Conservation (phyloP, 2,113 vertebrate genomes). For the Epinephelus moara region DNA sequence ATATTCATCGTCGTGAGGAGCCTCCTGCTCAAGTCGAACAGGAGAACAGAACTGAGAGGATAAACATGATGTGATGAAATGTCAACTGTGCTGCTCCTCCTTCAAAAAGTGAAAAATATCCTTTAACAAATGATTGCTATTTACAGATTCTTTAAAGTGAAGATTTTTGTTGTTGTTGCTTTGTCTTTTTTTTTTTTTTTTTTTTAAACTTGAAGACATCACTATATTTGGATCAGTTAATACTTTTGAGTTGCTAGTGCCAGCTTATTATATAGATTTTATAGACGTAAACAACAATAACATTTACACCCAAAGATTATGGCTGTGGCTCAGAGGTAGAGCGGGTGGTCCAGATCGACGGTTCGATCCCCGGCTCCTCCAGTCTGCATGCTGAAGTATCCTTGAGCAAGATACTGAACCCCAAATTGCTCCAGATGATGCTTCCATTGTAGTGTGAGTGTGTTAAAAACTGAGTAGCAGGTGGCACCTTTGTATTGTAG, state of each 20-base stretch:
- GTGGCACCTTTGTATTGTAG: too few species aligned
- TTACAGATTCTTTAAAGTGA: background rate
- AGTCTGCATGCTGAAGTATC: too few species aligned
- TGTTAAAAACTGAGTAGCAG: too few species aligned
- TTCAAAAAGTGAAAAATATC: background rate
- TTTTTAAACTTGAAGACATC: too few species aligned
- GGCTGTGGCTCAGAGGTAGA: too few species aligned
- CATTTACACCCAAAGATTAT: too few species aligned
- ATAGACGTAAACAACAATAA: background rate
- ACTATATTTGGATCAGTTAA: background rate
- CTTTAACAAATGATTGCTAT: background rate
- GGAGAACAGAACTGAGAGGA: background rate
- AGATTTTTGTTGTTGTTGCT: background rate
- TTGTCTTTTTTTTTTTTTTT: background rate
- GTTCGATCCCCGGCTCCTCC: too few species aligned
- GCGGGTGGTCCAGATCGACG: too few species aligned
- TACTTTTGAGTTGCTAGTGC: background rate
- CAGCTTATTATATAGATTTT: background rate
- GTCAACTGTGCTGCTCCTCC: background rate
- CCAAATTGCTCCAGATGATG: too few species aligned
- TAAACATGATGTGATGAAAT: background rate
- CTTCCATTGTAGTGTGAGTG: too few species aligned
- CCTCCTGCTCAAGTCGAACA: background rate
- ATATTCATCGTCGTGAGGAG: background rate
- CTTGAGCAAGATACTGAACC: too few species aligned